A percentile compares a stretch with the other conserved stretches of the same genome.
Conservation (phyloP, 2,888 invertebrate genomes). For the Gari tellinella region DNA sequence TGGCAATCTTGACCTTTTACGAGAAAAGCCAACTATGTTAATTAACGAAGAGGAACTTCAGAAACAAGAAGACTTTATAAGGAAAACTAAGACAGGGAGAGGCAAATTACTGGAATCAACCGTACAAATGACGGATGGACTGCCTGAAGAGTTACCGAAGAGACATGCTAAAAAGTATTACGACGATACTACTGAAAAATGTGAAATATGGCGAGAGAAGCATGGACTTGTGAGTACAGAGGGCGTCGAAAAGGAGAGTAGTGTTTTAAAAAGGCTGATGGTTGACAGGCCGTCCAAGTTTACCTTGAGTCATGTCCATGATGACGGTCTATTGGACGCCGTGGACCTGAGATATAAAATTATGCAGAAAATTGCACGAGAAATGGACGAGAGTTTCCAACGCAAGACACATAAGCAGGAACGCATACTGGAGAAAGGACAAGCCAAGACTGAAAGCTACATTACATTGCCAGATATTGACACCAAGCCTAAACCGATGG, state of each 20-base stretch:
- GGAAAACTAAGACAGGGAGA: constrained; percentile 17
- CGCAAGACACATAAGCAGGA: constrained; percentile 22
- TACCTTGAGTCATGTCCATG: constrained; percentile 30
- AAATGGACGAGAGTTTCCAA: constrained; percentile 16
- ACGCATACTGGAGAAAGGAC: constrained; percentile 20
- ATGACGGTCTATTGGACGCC: constrained; percentile 6
- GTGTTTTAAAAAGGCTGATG: constrained; percentile 17
- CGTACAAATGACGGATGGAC: constrained; percentile 12
- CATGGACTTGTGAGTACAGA: constrained; percentile 25
- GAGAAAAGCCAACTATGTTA: no score
- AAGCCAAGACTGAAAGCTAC: constrained; percentile 18
- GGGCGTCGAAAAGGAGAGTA: constrained; percentile 25
- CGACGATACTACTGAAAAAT: constrained; percentile 22
- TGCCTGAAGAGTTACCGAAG: background rate
- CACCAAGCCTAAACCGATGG: constrained; percentile 53
- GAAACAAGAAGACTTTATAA: constrained; percentile 8
- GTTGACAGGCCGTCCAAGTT: constrained; percentile 59
- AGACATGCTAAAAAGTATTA: background rate
- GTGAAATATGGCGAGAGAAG: constrained; percentile 39
- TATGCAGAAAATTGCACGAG: constrained; percentile 13
- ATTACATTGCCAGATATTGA: constrained; percentile 51
- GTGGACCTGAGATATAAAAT: constrained; percentile 27
- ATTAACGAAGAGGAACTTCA: background rate
- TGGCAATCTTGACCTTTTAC: no score
- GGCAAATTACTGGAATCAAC: constrained; percentile 27